Evolutionary conservation across 2,113 vertebrate species (phyloP).

Genomic region (Nasalis larvatus): DNA sequence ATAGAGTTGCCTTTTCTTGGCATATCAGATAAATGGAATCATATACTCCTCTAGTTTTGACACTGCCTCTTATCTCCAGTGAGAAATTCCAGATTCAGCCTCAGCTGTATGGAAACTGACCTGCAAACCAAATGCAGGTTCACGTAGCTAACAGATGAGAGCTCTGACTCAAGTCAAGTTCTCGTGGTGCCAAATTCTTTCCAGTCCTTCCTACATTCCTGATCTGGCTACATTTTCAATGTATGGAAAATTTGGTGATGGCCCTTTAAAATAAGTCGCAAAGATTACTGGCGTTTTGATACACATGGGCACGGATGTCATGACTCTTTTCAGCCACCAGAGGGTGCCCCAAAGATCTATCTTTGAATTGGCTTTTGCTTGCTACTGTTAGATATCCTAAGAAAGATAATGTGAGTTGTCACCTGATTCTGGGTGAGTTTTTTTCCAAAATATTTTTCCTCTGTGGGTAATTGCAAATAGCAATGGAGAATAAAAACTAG

Average conservation of each 20-base stretch:
- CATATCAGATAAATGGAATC: not conserved
- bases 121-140: not conserved
- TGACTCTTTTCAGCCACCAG: slow-evolving; percentile 53
- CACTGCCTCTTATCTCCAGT: not conserved
- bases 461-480: not conserved
- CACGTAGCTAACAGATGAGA: not conserved
- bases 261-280: not conserved
- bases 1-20: not conserved
- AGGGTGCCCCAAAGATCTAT: slow-evolving; percentile 30
- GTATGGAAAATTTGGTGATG: not conserved
- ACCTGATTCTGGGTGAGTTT: not conserved
- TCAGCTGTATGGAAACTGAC: not conserved
- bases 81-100: slow-evolving; percentile 36
- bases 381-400: not conserved
- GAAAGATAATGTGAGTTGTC: not conserved
- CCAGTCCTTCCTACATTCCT: not conserved
- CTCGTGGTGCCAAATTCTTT: not conserved
- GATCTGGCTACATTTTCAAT: not conserved
- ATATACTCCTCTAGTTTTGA: not conserved
- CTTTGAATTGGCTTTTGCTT: not conserved
- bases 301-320: not conserved
- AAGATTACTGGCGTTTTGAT: not conserved
- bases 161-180: slow-evolving; percentile 19
- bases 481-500: not conserved
- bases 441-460: not conserved